These are phyloP conservation scores for Mycetomoellerius zeteki DNA, from an alignment of 1,140 invertebrate species.

Conservation along the genomic window DNA sequence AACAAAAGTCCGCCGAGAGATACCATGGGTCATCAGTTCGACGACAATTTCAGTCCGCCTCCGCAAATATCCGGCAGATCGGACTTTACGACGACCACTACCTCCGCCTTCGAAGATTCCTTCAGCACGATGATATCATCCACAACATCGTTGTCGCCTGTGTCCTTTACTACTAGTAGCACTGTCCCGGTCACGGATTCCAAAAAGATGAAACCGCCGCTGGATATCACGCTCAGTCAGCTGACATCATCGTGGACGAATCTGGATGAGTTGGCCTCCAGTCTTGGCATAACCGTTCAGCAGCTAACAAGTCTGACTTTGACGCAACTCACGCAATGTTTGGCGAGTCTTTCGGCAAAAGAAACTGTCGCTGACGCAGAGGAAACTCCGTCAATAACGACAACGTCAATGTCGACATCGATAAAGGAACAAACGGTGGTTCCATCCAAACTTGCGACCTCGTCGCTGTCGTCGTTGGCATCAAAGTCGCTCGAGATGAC, in stretches of 20 bases:
- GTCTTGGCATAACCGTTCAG: constrained; percentile 91
- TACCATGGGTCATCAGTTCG: constrained; percentile 76
- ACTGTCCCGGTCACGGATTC: constrained; percentile 41
- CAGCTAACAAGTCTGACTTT: constrained; percentile 94
- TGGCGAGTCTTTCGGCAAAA: constrained; percentile 86
- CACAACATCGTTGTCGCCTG: constrained; percentile 77
- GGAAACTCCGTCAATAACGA: constrained; percentile 33
- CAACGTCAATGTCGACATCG: constrained; percentile 48
- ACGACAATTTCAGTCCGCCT: constrained; percentile 84
- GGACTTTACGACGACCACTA: constrained; percentile 73
- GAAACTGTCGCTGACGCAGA: constrained; percentile 57
- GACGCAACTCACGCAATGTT: constrained; percentile 93
- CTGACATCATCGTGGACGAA: constrained; percentile 91
- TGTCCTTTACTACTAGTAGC: constrained; percentile 74
- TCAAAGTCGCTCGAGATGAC: constrained; percentile 15
- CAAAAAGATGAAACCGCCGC: constrained; percentile 77
- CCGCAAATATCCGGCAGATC: constrained; percentile 79
- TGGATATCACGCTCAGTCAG: constrained; percentile 93
- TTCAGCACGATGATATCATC: constrained; percentile 82
- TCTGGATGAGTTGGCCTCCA: constrained; percentile 92
- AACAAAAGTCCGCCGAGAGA: constrained; percentile 76
- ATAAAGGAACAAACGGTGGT: constrained; percentile 79
- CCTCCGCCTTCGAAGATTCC: constrained; percentile 83
- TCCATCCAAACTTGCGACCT: not conserved
- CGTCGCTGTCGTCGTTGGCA: not conserved